phyloP scores from a whole-genome alignment of 2,113 vertebrate genomes.

The Micromys minutus region DNA sequence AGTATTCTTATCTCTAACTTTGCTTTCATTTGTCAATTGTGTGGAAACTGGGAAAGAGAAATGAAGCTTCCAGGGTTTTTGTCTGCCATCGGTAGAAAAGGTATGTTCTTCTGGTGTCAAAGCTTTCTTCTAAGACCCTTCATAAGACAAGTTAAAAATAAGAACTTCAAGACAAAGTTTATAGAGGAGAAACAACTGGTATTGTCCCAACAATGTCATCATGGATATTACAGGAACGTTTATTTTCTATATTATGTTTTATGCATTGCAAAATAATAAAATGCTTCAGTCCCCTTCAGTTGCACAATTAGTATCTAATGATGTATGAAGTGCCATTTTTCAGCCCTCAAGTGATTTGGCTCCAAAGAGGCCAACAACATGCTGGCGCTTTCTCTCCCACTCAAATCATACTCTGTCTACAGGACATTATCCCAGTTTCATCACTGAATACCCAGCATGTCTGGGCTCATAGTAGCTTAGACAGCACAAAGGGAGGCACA shows the following conservation, averaged over 20 bases:
- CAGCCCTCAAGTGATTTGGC: conserved; percentile 67
- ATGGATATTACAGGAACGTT: conserved; percentile 26
- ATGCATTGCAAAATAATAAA: conserved; percentile 54
- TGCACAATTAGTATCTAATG: conserved; percentile 72
- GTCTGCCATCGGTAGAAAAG: background rate
- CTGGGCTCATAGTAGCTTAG: conserved; percentile 47
- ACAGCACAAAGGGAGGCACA: background rate
- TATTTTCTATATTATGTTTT: conserved; percentile 47
- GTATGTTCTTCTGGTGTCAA: background rate
- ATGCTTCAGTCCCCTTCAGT: conserved; percentile 51
- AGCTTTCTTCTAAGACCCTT: background rate
- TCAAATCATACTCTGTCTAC: conserved; percentile 55
- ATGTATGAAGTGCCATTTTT: conserved; percentile 45
- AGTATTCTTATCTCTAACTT: background rate
- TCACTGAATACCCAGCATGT: conserved; percentile 55
- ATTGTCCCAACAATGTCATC: conserved; percentile 56
- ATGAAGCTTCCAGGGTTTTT: background rate
- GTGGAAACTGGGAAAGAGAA: background rate
- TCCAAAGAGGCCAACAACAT: conserved; percentile 59
- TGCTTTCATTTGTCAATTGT: background rate
- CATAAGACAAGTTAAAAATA: conserved; percentile 42
- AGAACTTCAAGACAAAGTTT: conserved; percentile 33
- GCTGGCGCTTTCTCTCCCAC: conserved; percentile 51
- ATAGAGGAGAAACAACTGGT: conserved; percentile 59
- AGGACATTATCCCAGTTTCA: conserved; percentile 61